A percentile compares a stretch with the other conserved stretches of the same genome.
phyloP scores from a whole-genome alignment of 37 sponge, comb jelly and placozoan genomes.

The Chondrilla cf. caribensis region DNA sequence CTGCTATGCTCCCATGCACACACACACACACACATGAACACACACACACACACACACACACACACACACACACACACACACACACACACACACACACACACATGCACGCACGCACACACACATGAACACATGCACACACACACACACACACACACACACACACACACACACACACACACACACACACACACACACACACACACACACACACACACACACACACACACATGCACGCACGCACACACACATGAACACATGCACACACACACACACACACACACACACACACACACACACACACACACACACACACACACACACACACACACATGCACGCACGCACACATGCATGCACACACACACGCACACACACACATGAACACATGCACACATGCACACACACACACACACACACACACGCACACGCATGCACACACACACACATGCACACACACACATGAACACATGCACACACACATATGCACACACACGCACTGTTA shows the following conservation, averaged over 20 bases:
- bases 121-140: not conserved
- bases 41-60: constrained; percentile 15
- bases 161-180: constrained; percentile 12
- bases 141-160: constrained; percentile 18
- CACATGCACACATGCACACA: not conserved
- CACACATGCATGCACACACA: constrained; percentile 1
- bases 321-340: not conserved
- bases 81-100: constrained; percentile 18
- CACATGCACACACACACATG: not conserved
- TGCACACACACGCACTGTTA: not conserved
- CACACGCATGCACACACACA: constrained; percentile 13
- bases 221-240: not conserved
- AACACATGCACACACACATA: not conserved
- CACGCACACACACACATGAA: constrained; percentile 4
- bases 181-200: constrained; percentile 20
- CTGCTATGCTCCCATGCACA: not conserved
- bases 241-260: not conserved
- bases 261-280: not conserved
- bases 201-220: constrained; percentile 22
- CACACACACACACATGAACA: constrained; percentile 1
- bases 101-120: not conserved
- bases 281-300: constrained; percentile 22
- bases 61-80: constrained; percentile 22
- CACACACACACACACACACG: constrained; percentile 17
- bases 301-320: constrained; percentile 18